A percentile compares a stretch with the other conserved stretches of the same genome.
These are phyloP conservation scores for Eutrigla gurnardus DNA, from an alignment of 2,797 vertebrate species.

Conservation along the genomic window DNA sequence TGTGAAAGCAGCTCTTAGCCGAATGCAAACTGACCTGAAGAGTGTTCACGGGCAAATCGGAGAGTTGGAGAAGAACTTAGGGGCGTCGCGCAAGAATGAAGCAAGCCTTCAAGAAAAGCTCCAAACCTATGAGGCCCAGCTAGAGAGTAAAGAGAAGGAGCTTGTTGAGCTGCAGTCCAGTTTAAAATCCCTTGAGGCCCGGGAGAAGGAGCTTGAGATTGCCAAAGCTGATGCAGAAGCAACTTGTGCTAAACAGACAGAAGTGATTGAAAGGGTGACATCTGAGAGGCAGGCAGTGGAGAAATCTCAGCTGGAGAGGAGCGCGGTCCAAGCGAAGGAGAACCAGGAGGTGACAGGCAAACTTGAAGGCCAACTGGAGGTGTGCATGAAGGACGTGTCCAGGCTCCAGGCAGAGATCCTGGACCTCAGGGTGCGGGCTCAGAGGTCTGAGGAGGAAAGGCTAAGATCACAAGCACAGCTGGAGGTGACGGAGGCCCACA, in stretches of 20 bases:
- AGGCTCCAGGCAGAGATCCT: constrained; percentile 85
- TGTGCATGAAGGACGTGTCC: constrained; percentile 85
- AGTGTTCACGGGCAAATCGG: constrained; percentile 82
- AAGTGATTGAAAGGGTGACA: constrained; percentile 80
- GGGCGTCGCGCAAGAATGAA: constrained; percentile 81
- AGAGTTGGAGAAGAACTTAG: constrained; percentile 85
- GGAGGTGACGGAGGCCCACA: constrained; percentile 75
- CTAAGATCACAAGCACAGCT: constrained; percentile 84
- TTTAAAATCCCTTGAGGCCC: constrained; percentile 72
- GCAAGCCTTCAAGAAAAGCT: constrained; percentile 82
- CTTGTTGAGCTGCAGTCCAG: constrained; percentile 81
- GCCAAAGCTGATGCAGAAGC: constrained; percentile 82
- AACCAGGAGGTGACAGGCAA: constrained; percentile 76
- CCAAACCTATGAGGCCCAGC: constrained; percentile 74
- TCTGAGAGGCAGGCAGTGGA: constrained; percentile 80
- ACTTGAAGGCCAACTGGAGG: constrained; percentile 86
- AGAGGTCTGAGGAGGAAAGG: constrained; percentile 80
- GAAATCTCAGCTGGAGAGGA: constrained; percentile 78
- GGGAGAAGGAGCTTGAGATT: constrained; percentile 76
- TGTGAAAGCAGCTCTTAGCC: constrained; percentile 79
- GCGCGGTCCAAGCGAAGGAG: constrained; percentile 66
- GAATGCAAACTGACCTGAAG: constrained; percentile 86
- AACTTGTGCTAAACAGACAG: constrained; percentile 78
- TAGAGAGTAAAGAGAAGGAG: constrained; percentile 80
- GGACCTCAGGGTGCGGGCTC: constrained; percentile 83